Evolutionary conservation across 1,140 invertebrate species (phyloP), one percentile per base, ranked within the genome.

Genomic region (Tetragnatha versicolor): DNA sequence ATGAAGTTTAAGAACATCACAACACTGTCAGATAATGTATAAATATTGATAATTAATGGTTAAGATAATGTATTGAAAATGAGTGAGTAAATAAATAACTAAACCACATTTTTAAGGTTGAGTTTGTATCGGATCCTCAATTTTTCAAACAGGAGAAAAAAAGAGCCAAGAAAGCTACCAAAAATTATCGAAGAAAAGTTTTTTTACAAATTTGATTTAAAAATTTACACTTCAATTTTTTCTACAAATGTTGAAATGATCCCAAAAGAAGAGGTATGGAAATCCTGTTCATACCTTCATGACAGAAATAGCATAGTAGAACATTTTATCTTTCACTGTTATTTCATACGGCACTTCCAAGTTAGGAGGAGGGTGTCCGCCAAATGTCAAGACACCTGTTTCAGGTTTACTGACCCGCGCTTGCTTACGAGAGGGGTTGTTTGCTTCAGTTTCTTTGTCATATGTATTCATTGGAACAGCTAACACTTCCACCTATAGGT

Each of bases 231-330:
- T 45, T 45, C n/a, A n/a, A n/a, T n/a, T n/a, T n/a, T n/a, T 9
- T 45, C 9, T 97, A 0, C 95, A 98, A 83, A 95, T 97, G 84
- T 96, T 93, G 82, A 96, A 93, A 86, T 94, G 98, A 0, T 91
- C 89, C 90, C 84, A 39, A 83, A 83, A 51, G 7, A 76, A 70
- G 2, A 3, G 81, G 79, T 75, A n/a, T n/a, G n/a, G n/a, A n/a
- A n/a, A n/a, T n/a, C n/a, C n/a, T n/a, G n/a, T n/a, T n/a, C n/a
- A n/a, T 85, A 91, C 91, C 87, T 94, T 94, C 93, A 97, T 96
- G 80, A 95, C 93, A 5, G 93, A 95, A 76, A 98, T 97, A 3
- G 95, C 92, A 86, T 97, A 93, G 86, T 96, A 98, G 81, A 92
- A 91, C 91, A 96, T 96, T 85, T 94, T 96, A 82, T 98, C 95